A percentile compares a stretch with the other conserved stretches of the same genome.
Evolutionary conservation across 2,113 vertebrate species (phyloP).

Genomic region (Amblyopsis rosae): DNA sequence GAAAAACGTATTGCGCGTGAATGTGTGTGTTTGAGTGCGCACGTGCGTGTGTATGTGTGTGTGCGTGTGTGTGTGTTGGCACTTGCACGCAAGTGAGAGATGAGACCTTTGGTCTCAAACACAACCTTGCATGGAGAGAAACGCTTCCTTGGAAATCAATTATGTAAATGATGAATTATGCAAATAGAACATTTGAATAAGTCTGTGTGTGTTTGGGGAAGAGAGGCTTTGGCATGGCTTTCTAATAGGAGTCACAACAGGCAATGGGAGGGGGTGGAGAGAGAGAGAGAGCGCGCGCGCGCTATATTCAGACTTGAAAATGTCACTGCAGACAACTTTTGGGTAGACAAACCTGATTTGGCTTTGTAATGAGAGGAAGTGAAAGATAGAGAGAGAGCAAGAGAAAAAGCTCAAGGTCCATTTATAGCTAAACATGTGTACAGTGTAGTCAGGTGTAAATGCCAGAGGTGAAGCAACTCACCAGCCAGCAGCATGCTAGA

Average conservation of each 20-base stretch:
- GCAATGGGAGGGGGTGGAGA: neutral
- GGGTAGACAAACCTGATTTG: conserved; percentile 53
- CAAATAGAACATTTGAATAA: conserved; percentile 69
- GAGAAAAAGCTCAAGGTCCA: neutral
- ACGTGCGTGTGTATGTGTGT: neutral
- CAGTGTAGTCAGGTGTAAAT: conserved; percentile 37
- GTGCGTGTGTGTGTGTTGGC: conserved; percentile 4
- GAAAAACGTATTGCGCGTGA: conserved; percentile 3
- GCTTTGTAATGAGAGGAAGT: conserved; percentile 53
- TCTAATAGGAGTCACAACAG: neutral
- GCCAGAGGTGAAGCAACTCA: conserved; percentile 13
- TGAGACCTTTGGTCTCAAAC: conserved; percentile 56
- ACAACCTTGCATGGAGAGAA: conserved; percentile 53
- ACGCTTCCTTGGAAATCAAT: conserved; percentile 71
- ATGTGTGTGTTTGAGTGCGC: conserved; percentile 8
- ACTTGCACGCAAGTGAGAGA: conserved; percentile 23
- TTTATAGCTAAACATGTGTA: conserved; percentile 19
- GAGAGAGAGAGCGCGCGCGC: conserved; percentile 8
- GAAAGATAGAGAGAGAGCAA: conserved; percentile 6
- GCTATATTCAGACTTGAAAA: conserved; percentile 52
- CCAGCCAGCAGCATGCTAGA: no score
- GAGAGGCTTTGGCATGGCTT: conserved; percentile 26
- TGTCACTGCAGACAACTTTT: conserved; percentile 50
- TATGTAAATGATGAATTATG: conserved; percentile 74
- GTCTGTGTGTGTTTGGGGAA: conserved; percentile 59